Conservation (phyloP, 2,797 vertebrate species). For the Tenualosa thibaudeaui region DNA sequence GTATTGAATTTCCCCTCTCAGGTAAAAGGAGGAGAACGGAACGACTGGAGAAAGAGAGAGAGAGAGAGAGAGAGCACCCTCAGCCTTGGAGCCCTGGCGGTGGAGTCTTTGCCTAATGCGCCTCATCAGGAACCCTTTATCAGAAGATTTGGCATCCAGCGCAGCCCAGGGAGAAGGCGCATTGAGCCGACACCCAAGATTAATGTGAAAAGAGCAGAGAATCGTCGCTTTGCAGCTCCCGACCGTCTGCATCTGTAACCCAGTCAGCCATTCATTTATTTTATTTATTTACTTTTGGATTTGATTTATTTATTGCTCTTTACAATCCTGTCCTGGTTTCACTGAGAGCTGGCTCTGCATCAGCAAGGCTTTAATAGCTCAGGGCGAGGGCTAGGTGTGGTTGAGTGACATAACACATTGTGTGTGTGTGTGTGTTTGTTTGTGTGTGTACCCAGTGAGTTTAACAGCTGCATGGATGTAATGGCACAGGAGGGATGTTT, state of each 20-base stretch:
- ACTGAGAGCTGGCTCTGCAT: no score
- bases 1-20: neutral
- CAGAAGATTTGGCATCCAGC: neutral
- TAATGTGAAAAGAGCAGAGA: neutral
- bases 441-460: neutral
- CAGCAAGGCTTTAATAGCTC: no score
- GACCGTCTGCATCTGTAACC: neutral
- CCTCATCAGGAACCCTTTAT: conserved; percentile 3
- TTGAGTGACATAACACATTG: no score
- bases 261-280: neutral
- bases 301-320: neutral
- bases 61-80: neutral
- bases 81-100: neutral
- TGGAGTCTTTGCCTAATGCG: neutral
- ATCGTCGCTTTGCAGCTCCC: neutral
- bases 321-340: neutral
- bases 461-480: neutral
- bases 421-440: no score
- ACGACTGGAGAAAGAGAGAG: neutral
- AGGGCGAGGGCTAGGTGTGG: no score
- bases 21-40: neutral
- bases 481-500: neutral
- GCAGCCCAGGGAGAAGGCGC: neutral
- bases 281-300: neutral
- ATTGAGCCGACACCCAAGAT: neutral